A percentile compares a stretch with the other conserved stretches of the same genome.
Evolutionary conservation across 2,888 invertebrate species (phyloP).

Genomic region (Pocota personata): DNA sequence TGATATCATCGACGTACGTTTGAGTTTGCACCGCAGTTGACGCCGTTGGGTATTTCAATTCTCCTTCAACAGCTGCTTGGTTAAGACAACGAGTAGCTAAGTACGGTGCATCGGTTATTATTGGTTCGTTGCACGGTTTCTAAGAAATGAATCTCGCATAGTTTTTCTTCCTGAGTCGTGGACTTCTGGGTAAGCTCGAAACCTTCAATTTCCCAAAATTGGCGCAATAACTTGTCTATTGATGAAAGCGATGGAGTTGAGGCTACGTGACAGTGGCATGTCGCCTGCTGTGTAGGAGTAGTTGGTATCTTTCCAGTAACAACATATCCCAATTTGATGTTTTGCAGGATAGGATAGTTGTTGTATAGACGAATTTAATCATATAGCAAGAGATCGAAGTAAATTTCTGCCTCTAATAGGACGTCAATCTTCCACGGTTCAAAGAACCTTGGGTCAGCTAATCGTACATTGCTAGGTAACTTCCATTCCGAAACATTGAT

Average conservation of each 20-base stretch:
- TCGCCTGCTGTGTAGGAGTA: background rate
- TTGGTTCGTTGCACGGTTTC: background rate
- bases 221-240: slow-evolving; percentile 2
- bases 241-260: slow-evolving; percentile 5
- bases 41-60: no score
- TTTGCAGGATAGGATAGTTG: background rate
- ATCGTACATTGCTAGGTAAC: background rate
- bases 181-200: background rate
- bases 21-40: no score
- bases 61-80: no score
- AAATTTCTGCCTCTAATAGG: slow-evolving; percentile 19
- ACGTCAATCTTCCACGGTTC: background rate
- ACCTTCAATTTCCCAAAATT: slow-evolving; percentile 26
- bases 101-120: background rate
- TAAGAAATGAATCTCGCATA: background rate
- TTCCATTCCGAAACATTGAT: background rate
- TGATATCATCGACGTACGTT: no score
- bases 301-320: background rate
- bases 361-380: slow-evolving; percentile 1
- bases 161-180: slow-evolving; percentile 2
- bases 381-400: background rate
- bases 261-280: background rate
- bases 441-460: slow-evolving; percentile 1
- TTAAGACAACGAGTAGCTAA: no score
- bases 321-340: background rate